Evolutionary conservation across 2,113 vertebrate genomes (phyloP).

Genomic region (Rafetus swinhoei): DNA sequence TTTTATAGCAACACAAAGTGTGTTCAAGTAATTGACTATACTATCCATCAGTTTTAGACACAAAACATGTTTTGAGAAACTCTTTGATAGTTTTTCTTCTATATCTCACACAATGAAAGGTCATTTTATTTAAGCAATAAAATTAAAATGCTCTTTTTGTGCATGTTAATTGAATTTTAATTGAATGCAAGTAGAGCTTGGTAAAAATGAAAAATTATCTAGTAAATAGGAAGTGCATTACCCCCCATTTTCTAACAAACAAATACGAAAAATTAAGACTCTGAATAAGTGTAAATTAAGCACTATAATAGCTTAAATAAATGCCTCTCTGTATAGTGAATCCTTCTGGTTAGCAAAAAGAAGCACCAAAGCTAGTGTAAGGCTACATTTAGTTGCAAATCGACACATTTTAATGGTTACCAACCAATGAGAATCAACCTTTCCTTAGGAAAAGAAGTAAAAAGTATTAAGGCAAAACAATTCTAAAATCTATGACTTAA

Average conservation of each 20-base stretch:
- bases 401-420: not conserved
- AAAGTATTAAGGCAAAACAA: not conserved
- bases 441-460: not conserved
- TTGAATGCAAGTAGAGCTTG: not conserved
- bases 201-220: not conserved
- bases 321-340: not conserved
- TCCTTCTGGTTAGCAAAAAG: not conserved
- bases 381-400: not conserved
- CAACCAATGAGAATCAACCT: not conserved
- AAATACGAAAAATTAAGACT: not conserved
- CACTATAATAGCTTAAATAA: not conserved
- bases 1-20: no score
- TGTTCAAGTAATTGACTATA: not conserved
- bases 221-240: not conserved
- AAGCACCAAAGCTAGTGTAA: not conserved
- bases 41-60: not conserved
- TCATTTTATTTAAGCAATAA: not conserved
- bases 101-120: not conserved
- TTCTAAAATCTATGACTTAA: not conserved
- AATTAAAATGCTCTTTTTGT: not conserved
- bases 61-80: not conserved
- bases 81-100: not conserved
- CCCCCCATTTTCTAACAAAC: not conserved
- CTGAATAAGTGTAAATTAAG: not conserved
- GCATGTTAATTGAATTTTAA: not conserved